Conservation (phyloP, 64 coral and sea anemone species). For the Montipora efflorescens region DNA sequence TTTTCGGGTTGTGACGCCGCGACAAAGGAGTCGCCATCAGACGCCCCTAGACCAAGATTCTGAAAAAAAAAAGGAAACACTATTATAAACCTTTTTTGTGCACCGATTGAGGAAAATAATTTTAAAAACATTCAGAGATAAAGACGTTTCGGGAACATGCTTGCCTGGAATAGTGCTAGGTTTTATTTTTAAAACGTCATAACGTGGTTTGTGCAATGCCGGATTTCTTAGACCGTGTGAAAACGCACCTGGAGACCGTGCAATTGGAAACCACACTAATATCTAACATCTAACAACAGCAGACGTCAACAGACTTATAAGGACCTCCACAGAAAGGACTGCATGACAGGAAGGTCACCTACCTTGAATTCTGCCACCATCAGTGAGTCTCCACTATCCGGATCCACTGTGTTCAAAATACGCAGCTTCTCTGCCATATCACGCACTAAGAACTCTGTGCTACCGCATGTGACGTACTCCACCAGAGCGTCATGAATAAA, state of each 20-base stretch:
- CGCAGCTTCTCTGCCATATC: slow-evolving; percentile 79
- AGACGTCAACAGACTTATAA: no score
- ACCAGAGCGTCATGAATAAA: slow-evolving; percentile 94
- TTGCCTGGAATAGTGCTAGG: no score
- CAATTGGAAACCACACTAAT: no score
- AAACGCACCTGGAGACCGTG: no score
- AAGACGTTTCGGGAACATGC: no score
- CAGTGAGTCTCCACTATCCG: slow-evolving; percentile 56
- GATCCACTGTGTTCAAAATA: slow-evolving; percentile 73
- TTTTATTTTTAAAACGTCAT: no score
- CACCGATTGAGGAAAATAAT: neutral
- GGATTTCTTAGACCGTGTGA: no score
- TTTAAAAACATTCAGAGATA: no score
- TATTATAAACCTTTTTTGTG: no score
- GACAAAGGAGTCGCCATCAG: slow-evolving; percentile 76
- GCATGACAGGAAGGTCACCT: neutral
- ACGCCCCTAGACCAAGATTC: slow-evolving; percentile 85
- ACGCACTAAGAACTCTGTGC: slow-evolving; percentile 80
- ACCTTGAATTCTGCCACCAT: slow-evolving; percentile 85
- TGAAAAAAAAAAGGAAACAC: neutral
- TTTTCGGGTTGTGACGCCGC: slow-evolving; percentile 85
- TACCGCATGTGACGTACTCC: slow-evolving; percentile 86
- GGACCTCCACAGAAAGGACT: no score
- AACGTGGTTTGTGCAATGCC: no score
- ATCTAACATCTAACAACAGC: no score